Evolutionary conservation across 53 echinoderm and acorn worm genomes (phyloP), one percentile per base, ranked within the genome.

Genomic region (Paelopatides confundens): DNA sequence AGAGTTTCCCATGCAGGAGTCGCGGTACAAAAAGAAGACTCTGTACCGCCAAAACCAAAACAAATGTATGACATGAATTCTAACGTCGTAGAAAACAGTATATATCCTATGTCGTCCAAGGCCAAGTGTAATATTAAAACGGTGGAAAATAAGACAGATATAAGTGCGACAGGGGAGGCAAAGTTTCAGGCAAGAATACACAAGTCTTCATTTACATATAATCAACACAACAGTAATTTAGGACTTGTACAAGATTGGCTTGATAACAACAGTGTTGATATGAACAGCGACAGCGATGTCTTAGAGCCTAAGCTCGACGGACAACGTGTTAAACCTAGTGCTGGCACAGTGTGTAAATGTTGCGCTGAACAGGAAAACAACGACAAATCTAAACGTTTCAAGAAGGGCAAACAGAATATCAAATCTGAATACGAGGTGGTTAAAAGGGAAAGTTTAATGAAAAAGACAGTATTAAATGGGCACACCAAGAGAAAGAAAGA

Each of bases 391-490:
- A 39, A 58, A 6, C 58, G 58, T n/a, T 39, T 39, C 28, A 74
- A 39, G 35, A 74, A 74, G 46, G 46, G 74, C 39, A 74, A 74
- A 74, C 23, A 74, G 26, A 74, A 23, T 23, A 21, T 39, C n/a
- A 74, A 74, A 74, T 46, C 9, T 35, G 46, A 74, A 46, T 74
- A 74, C 28, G 74, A 74, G 29, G 74, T 74, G 14, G 46, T 54
- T 47, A 54, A 32, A 54, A 33, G 33, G 14, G 48, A 79, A 33
- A 48, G 53, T 27, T 34, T 34, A 67, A 67, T 11, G 4, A 67
- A 67, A 67, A 67, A 67, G 68, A 50, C 24, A 30, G 27, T 79
- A 79, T 74, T 74, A 39, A 74, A 74, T 35, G 74, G 74, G 74
- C 74, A 74, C 24, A 39, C 74, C 17, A 74, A 74, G 46, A 74